Base-by-base conservation (phyloP, 2,113 vertebrate species). In the Chlorodrepanis virens region DNA sequence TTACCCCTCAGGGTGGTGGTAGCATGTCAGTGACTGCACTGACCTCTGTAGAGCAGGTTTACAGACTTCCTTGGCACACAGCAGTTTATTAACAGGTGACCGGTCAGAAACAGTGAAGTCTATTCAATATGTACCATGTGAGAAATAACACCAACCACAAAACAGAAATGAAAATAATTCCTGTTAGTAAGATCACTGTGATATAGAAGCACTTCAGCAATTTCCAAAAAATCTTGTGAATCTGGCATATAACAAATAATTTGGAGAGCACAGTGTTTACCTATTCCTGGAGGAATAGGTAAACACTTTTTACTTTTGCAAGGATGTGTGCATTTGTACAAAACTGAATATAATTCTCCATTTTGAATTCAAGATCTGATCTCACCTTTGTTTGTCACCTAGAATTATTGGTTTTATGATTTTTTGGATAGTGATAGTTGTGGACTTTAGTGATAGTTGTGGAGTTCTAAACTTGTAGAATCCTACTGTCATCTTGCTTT, bases 181-280 rank as follows among this genome's bases (percentile, higher is more conserved):
- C 31, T 84, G 4, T 83, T 59, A 57, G 15, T 39, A 45, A 50
- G 11, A 28, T 61, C 11, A 52, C 20, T 37, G 14, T 2, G 5
- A 9, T 59, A 70, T 29, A 72, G 37, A 74, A 89, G 8, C 10
- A 67, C 31, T 74, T 77, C 19, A 81, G 10, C 25, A 87, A 25
- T 72, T 91, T 63, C 21, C 22, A 52, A 37, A 89, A 69, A n/a
- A 37, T 9, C 10, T 25, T 53, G 12, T 27, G 23, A 74, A 59
- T 54, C 40, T 50, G 18, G 4, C 12, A 50, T 19, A 21, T 39
- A 31, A 65, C 10, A 50, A 27, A 35, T 44, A 83, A 70, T 59
- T 20, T 68, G 35, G 21, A 78, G 25, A 40, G 6, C 0, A 0
- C 12, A 24, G 33, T n/a, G n/a, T n/a, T n/a, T n/a, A n/a, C n/a